Evolutionary conservation across 2,888 invertebrate genomes (phyloP).

Genomic region (Biston stratarius): DNA sequence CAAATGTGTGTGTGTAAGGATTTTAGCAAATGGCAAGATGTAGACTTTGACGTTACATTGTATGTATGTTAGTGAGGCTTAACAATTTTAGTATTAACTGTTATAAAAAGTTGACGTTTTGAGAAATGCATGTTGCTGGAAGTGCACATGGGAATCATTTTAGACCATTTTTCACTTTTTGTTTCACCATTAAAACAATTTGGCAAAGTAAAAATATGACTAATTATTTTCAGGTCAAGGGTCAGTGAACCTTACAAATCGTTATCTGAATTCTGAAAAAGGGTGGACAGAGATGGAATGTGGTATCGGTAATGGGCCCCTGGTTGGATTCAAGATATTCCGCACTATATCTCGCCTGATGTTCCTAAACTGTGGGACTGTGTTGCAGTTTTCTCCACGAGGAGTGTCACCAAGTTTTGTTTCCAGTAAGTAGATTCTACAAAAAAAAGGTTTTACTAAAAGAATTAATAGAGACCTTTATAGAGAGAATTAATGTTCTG

Average conservation of each 20-base stretch:
- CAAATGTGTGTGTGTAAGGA: too few relatives aligned
- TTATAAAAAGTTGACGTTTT: too few relatives aligned
- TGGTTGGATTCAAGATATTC: conserved; percentile 92
- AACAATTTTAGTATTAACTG: too few relatives aligned
- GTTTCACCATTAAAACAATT: neutral
- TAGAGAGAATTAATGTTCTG: too few relatives aligned
- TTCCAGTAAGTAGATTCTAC: conserved; percentile 87
- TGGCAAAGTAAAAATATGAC: neutral
- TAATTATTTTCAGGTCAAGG: conserved; percentile 86
- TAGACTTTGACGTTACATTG: too few relatives aligned
- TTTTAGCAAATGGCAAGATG: too few relatives aligned
- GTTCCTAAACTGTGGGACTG: conserved; percentile 91
- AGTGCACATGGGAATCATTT: too few relatives aligned
- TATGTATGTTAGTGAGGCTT: too few relatives aligned
- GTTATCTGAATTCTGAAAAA: conserved; percentile 92
- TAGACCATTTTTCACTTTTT: too few relatives aligned
- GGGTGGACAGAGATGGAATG: conserved; percentile 96
- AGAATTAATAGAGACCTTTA: too few relatives aligned
- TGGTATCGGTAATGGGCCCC: conserved; percentile 94
- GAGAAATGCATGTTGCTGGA: too few relatives aligned
- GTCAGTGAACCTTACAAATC: conserved; percentile 91
- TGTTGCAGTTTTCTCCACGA: conserved; percentile 91
- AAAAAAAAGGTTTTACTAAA: neutral
- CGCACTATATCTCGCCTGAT: conserved; percentile 90
- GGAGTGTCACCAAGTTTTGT: conserved; percentile 92